A percentile compares a stretch with the other conserved stretches of the same genome.
Evolutionary conservation across 37 sponge, comb jelly and placozoan genomes (phyloP).

Genomic region (Aphrocallistes beatrix): DNA sequence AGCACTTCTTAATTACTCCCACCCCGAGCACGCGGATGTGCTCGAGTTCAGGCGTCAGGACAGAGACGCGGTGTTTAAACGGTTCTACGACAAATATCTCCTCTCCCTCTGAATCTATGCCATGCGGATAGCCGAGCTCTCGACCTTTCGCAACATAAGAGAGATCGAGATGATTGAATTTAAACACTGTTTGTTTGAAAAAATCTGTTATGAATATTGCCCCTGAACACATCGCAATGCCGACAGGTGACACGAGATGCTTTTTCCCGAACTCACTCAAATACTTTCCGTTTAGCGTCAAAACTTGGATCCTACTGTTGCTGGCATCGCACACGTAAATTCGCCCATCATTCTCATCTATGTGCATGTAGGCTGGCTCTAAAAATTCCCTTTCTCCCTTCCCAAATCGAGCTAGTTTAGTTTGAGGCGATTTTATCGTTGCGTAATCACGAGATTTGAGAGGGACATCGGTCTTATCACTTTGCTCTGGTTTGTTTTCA

Average conservation of each 20-base stretch:
- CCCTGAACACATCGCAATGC: neutral
- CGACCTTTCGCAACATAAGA: neutral
- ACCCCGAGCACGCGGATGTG: neutral
- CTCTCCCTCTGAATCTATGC: neutral
- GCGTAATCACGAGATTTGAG: neutral
- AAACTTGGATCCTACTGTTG: neutral
- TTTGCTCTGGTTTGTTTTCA: neutral
- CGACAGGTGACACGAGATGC: neutral
- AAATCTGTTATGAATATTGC: neutral
- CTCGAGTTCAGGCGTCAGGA: neutral
- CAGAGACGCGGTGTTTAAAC: neutral
- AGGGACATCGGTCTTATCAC: neutral
- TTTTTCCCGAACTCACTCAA: neutral
- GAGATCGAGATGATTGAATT: neutral
- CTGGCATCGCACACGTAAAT: neutral
- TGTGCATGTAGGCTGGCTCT: neutral
- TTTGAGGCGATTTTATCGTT: neutral
- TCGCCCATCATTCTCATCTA: neutral
- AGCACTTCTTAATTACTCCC: slow-evolving; percentile 4
- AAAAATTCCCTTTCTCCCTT: neutral
- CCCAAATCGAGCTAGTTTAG: neutral
- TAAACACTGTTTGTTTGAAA: neutral
- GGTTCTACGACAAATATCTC: neutral
- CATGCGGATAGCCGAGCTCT: neutral
- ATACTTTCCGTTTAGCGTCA: neutral